Evolutionary conservation across 2,797 vertebrate genomes (phyloP).

Genomic region (Enteromius argenteus): DNA sequence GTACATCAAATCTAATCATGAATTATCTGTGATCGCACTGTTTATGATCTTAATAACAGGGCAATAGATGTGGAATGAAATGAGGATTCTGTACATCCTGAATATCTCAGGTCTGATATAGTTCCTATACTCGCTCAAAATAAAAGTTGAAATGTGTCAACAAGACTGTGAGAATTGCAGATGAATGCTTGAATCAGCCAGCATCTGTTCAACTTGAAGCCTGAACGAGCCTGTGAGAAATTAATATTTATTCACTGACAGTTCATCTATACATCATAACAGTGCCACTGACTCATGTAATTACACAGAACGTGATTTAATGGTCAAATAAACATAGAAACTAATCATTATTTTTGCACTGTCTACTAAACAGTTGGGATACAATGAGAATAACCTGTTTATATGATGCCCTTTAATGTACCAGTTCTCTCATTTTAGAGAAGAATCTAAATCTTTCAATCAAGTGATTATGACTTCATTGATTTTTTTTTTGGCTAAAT

Average conservation of each 20-base stretch:
- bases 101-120: not conserved
- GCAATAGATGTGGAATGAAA: not conserved
- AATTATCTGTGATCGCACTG: not conserved
- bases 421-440: not conserved
- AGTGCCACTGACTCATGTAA: not conserved
- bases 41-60: not conserved
- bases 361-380: not conserved
- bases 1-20: not conserved
- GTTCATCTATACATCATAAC: not conserved
- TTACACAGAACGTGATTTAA: not conserved
- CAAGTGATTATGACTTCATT: not conserved
- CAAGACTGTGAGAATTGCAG: not conserved
- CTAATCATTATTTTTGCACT: not conserved
- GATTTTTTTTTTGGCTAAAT: not conserved
- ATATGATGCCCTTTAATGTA: not conserved
- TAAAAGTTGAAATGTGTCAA: not conserved
- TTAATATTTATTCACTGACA: not conserved
- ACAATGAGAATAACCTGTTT: not conserved
- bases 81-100: not conserved
- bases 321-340: not conserved
- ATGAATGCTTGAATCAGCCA: not conserved
- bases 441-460: slow-evolving; percentile 2
- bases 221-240: not conserved
- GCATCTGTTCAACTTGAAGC: not conserved
- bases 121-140: not conserved